Evolutionary conservation across 2,888 invertebrate species (phyloP), one percentile per base, ranked within the genome.

Genomic region (Lasioglossum leucozonium): DNA sequence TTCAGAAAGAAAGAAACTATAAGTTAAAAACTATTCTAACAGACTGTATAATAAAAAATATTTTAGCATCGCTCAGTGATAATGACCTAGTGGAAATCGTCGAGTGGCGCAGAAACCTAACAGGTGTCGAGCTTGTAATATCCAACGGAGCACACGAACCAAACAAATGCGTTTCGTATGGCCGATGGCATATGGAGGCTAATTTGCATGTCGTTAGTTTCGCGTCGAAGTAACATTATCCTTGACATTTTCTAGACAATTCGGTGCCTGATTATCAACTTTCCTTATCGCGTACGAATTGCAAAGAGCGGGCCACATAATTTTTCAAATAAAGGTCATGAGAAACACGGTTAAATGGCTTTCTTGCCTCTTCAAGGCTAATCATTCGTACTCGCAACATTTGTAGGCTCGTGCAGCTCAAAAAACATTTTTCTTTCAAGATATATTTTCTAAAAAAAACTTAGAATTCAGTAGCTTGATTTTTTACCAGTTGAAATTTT

Each of bases 191-290:
- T 72, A 72, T 30, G 44, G 40, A n/a, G 40, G 37, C 40, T 40
- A 69, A 69, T 40, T 40, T 40, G 40, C 69, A 40, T 69, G 69
- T 22, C 69, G 69, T 69, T 69, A 40, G 69, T 40, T n/a, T 40
- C 69, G n/a, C 69, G 37, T 69, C 69, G 69, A 40, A 69, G 40
- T 40, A 40, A 40, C 40, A 69, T 69, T 69, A 75, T 75, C 74
- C 42, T 75, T 75, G 74, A 62, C 58, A 55, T 30, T 75, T 55
- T 40, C 30, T 22, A 62, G 58, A 40, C 74, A 75, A 58, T 58
- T 62, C 58, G 37, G 26, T 18, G 1, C 26, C 58, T 10, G 44
- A 72, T 72, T 72, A 72, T 72, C 44, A 72, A 44, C 72, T 44
- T 72, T 10, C 44, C 42, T 44, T 44, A 44, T 72, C 44, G 26